Conservation (phyloP, 2,113 vertebrate genomes). For the Hemichromis elongatus region DNA sequence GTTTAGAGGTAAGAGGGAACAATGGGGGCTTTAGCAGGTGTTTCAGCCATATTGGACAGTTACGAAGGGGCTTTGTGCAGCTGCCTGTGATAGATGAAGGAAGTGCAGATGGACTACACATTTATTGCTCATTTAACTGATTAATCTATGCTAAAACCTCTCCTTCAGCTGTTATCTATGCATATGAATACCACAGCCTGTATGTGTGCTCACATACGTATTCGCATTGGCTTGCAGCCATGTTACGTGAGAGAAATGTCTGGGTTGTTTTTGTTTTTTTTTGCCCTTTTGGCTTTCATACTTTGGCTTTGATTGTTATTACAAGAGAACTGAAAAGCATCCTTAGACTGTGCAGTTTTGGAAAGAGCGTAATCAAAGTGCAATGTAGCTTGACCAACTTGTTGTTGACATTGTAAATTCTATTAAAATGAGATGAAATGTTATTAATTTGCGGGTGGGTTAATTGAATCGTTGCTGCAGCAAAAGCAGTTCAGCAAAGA, state of each 20-base stretch:
- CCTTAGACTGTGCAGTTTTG: background rate
- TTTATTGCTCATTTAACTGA: conserved; percentile 13
- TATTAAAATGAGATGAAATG: background rate
- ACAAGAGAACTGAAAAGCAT: background rate
- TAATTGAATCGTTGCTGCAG: conserved; percentile 8
- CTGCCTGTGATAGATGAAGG: background rate
- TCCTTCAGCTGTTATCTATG: background rate
- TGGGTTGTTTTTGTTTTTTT: no score
- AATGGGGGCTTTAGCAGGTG: conserved; percentile 25
- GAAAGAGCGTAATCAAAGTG: background rate
- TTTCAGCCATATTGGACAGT: conserved; percentile 33
- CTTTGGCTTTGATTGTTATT: background rate
- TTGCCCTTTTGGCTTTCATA: background rate
- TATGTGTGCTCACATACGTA: background rate
- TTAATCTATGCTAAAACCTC: background rate
- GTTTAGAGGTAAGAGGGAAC: background rate
- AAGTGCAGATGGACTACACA: background rate
- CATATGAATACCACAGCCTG: background rate
- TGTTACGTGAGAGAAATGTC: background rate
- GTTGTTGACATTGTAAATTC: background rate
- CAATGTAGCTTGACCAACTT: background rate
- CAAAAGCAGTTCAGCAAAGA: background rate
- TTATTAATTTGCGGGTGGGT: background rate
- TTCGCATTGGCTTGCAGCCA: background rate
- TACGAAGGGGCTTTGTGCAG: conserved; percentile 12